A percentile compares a stretch with the other conserved stretches of the same genome.
Conservation (phyloP, 2,888 invertebrate genomes). For the Zeuzera pyrina region DNA sequence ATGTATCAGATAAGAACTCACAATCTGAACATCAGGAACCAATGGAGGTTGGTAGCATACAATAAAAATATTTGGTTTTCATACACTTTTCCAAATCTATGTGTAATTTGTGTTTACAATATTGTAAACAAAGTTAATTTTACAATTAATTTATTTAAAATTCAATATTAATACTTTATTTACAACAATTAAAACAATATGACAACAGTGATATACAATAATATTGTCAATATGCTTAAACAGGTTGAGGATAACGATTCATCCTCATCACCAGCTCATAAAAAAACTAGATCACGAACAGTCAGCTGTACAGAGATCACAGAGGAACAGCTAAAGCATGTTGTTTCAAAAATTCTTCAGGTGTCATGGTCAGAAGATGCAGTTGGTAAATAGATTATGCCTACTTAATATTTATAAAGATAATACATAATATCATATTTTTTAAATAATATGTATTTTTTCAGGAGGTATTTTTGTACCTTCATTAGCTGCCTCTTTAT, state of each 20-base stretch:
- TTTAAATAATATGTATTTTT: constrained; percentile 18
- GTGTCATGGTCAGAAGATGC: constrained; percentile 79
- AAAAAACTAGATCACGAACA: constrained; percentile 55
- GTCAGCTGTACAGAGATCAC: constrained; percentile 74
- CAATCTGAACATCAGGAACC: constrained; percentile 58
- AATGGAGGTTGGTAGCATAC: constrained; percentile 51
- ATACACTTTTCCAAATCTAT: too few relatives aligned
- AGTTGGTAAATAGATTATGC: constrained; percentile 43
- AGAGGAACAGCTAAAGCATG: constrained; percentile 75
- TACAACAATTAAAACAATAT: too few relatives aligned
- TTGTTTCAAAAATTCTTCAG: constrained; percentile 80
- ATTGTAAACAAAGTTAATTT: too few relatives aligned
- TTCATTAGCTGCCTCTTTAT: constrained; percentile 67
- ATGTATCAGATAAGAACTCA: constrained; percentile 57
- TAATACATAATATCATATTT: background rate
- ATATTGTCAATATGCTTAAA: constrained; percentile 3
- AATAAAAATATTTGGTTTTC: too few relatives aligned
- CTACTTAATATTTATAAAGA: background rate
- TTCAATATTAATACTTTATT: too few relatives aligned
- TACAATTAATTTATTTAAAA: too few relatives aligned
- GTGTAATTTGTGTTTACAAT: too few relatives aligned
- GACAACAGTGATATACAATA: too few relatives aligned
- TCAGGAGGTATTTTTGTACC: constrained; percentile 71
- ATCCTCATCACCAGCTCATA: constrained; percentile 54
- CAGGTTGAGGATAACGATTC: constrained; percentile 71